phyloP scores from a whole-genome alignment of 2,797 vertebrate genomes.

The Smutsia gigantea region DNA sequence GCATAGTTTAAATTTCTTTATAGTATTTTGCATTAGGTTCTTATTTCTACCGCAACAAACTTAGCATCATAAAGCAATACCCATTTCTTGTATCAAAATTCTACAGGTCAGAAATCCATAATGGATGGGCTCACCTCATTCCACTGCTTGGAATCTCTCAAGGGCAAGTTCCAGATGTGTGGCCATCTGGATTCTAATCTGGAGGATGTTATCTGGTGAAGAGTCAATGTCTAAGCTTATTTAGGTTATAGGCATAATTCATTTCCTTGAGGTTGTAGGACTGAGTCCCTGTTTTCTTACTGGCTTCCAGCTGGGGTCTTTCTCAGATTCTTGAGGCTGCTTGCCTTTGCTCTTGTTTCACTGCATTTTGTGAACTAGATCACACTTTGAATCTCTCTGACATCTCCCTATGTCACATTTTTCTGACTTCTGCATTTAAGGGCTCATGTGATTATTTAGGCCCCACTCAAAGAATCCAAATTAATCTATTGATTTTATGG shows the following conservation, averaged over 20 bases:
- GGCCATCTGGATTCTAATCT: background rate
- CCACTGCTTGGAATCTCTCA: background rate
- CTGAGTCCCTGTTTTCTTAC: background rate
- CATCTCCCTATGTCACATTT: background rate
- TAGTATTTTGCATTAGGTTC: background rate
- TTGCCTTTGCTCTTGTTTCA: background rate
- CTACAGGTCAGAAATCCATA: background rate
- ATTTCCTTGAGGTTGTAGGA: background rate
- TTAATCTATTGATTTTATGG: background rate
- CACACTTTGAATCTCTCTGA: background rate
- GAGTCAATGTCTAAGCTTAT: background rate
- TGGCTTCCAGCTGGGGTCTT: background rate
- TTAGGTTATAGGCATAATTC: background rate
- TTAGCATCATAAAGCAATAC: background rate
- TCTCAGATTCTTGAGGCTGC: background rate
- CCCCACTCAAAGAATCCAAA: background rate
- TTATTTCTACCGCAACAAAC: background rate
- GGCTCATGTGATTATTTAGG: background rate
- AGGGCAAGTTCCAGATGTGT: background rate
- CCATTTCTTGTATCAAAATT: background rate
- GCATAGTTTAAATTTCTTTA: background rate
- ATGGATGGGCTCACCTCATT: background rate
- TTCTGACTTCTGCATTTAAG: background rate
- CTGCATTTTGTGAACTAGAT: background rate
- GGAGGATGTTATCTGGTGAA: background rate